Conservation (phyloP, 2,113 vertebrate species). For the Solea senegalensis region DNA sequence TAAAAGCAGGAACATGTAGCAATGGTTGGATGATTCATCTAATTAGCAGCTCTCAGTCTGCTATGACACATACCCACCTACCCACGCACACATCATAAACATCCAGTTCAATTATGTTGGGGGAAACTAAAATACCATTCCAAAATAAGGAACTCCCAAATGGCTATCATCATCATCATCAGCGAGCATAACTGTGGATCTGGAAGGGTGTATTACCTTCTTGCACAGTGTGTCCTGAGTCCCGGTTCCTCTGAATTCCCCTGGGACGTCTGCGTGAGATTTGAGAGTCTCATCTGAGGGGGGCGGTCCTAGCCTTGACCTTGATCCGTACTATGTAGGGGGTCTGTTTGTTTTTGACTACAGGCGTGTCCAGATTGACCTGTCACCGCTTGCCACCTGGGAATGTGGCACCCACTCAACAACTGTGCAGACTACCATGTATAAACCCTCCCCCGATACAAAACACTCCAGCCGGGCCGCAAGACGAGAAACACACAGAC, state of each 20-base stretch:
- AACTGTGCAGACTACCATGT: slow-evolving; percentile 58
- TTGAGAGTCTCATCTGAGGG: slow-evolving; percentile 41
- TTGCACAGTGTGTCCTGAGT: slow-evolving; percentile 20
- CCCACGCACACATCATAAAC: slow-evolving; percentile 12
- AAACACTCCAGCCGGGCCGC: slow-evolving; percentile 26
- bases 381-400: slow-evolving; percentile 81
- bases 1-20: not conserved
- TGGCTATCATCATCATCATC: not conserved
- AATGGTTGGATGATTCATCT: slow-evolving; percentile 25
- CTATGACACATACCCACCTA: not conserved
- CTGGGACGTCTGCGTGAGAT: slow-evolving; percentile 30
- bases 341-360: slow-evolving; percentile 70
- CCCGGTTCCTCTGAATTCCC: slow-evolving; percentile 48
- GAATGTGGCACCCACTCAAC: slow-evolving; percentile 84
- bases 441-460: slow-evolving; percentile 43
- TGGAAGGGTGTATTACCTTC: slow-evolving; percentile 44
- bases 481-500: slow-evolving; percentile 41
- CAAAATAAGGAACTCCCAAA: slow-evolving; percentile 46
- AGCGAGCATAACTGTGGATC: not conserved
- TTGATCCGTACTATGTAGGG: slow-evolving; percentile 59
- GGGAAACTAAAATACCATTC: slow-evolving; percentile 37
- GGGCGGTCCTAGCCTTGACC: slow-evolving; percentile 58
- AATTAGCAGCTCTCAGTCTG: slow-evolving; percentile 7
- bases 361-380: slow-evolving; percentile 68
- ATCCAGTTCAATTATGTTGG: slow-evolving; percentile 7